These are phyloP conservation scores for Morus bassanus DNA, from an alignment of 2,797 vertebrate genomes.

Conservation along the genomic window DNA sequence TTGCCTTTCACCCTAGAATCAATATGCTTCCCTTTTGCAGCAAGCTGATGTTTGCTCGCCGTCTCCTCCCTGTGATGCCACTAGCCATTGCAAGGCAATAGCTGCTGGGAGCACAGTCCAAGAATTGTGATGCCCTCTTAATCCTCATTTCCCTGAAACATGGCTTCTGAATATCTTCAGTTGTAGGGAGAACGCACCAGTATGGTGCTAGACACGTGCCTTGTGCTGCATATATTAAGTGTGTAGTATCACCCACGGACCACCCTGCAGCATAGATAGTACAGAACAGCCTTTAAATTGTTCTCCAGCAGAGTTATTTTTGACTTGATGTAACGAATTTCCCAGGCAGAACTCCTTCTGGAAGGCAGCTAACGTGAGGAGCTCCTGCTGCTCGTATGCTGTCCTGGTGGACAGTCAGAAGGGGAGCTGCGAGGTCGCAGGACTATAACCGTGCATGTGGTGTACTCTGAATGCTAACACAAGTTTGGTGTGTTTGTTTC, in stretches of 20 bases:
- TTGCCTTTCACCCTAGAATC: neutral
- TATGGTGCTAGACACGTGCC: fast-evolving
- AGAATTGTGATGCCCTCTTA: neutral
- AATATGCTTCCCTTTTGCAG: neutral
- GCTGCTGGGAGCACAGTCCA: neutral
- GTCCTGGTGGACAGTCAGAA: neutral
- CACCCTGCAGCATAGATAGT: neutral
- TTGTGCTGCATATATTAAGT: neutral
- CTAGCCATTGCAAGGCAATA: neutral
- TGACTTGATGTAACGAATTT: neutral
- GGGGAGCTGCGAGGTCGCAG: neutral
- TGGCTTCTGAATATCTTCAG: neutral
- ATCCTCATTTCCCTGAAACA: neutral
- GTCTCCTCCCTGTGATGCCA: neutral
- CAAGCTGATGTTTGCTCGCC: neutral
- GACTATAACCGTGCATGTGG: conserved; percentile 60
- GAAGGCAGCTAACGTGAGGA: neutral
- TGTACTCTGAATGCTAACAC: conserved; percentile 72
- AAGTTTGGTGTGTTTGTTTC: conserved; percentile 84
- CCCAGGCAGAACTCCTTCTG: neutral
- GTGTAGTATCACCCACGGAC: neutral
- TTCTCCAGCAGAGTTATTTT: neutral
- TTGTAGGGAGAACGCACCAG: neutral
- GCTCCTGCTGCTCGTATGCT: neutral
- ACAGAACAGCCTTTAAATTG: neutral